Conservation (phyloP, 2,888 invertebrate species). For the Diplolepis rosae region DNA sequence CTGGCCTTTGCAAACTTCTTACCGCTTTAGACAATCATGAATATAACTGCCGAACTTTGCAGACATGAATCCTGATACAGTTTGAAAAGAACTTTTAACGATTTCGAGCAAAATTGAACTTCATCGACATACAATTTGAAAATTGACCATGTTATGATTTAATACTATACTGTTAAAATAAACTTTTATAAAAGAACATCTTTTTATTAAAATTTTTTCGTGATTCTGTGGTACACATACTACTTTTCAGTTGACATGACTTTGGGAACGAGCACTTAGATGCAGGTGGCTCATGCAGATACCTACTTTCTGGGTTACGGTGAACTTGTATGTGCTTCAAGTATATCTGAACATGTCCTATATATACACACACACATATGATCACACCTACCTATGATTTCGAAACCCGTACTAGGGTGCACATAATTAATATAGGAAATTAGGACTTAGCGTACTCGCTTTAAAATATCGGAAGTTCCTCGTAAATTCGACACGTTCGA, state of each 20-base stretch:
- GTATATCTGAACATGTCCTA: too few relatives aligned
- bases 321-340: neutral
- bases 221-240: neutral
- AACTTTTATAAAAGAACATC: too few relatives aligned
- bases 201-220: too few relatives aligned
- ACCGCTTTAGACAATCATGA: neutral
- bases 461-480: constrained; percentile 18
- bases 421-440: constrained; percentile 15
- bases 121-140: too few relatives aligned
- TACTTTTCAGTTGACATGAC: constrained; percentile 5
- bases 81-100: neutral
- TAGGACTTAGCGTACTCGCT: constrained; percentile 7
- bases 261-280: too few relatives aligned
- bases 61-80: neutral
- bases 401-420: neutral
- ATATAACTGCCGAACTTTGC: constrained; percentile 1
- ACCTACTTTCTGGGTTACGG: constrained; percentile 9
- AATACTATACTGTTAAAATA: too few relatives aligned
- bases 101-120: too few relatives aligned
- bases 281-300: too few relatives aligned
- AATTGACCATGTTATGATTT: too few relatives aligned
- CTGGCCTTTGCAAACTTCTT: constrained; percentile 12
- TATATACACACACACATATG: neutral
- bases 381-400: neutral
- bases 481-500: neutral